Conservation (phyloP, 1,140 invertebrate genomes). For the Tigriopus japonicus region DNA sequence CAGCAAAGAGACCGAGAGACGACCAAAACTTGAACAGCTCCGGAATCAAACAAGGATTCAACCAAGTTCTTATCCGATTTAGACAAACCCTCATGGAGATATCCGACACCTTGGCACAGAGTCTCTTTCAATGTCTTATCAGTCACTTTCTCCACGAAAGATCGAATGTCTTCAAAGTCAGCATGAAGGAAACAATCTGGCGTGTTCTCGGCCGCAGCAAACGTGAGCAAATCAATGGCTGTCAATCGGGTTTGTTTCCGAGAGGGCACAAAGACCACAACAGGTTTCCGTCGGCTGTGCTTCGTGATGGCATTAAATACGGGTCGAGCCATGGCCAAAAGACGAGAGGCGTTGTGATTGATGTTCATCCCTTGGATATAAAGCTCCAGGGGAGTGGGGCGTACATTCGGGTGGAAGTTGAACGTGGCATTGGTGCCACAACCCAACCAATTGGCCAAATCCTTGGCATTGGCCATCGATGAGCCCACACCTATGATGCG, state of each 20-base stretch:
- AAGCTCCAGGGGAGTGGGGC: conserved; percentile 81
- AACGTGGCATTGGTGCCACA: conserved; percentile 79
- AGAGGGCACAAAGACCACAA: conserved; percentile 89
- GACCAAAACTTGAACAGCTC: conserved; percentile 83
- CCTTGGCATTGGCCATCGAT: conserved; percentile 82
- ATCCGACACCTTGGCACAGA: conserved; percentile 79
- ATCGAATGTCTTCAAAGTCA: conserved; percentile 59
- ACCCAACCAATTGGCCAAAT: conserved; percentile 91
- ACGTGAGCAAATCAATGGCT: conserved; percentile 84
- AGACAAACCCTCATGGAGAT: conserved; percentile 83
- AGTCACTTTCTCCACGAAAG: conserved; percentile 60
- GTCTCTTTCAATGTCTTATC: conserved; percentile 57
- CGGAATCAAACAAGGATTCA: conserved; percentile 76
- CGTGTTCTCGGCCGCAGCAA: conserved; percentile 66
- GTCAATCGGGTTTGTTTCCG: conserved; percentile 78
- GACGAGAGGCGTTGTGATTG: conserved; percentile 81
- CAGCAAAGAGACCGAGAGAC: conserved; percentile 76
- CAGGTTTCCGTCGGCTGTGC: conserved; percentile 69
- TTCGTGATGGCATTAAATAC: conserved; percentile 83
- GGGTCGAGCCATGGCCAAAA: conserved; percentile 93
- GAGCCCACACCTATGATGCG: conserved; percentile 87
- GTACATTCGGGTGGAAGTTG: conserved; percentile 94
- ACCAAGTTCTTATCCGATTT: conserved; percentile 64
- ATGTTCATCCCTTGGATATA: conserved; percentile 95
- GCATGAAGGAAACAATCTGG: conserved; percentile 72